A percentile compares a stretch with the other conserved stretches of the same genome.
These are phyloP conservation scores for Physocephala rufipes DNA, from an alignment of 2,888 invertebrate species.

Conservation along the genomic window DNA sequence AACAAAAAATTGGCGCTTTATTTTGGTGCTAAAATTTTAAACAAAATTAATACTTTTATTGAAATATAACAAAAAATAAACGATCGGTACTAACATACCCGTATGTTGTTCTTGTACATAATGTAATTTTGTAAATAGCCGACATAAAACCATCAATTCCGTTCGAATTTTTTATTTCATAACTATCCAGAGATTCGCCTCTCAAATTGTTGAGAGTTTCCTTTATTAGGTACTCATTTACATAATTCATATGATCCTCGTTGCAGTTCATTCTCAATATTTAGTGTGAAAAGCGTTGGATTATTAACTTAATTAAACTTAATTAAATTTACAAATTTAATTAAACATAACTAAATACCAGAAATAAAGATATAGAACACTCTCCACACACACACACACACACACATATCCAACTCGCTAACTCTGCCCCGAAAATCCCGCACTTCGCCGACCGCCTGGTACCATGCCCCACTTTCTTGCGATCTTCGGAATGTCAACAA, in stretches of 20 bases:
- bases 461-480: no score
- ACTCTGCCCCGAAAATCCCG: no score
- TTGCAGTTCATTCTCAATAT: not conserved
- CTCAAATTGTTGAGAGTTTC: slow-evolving; percentile 54
- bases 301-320: no score
- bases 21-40: slow-evolving; percentile 38
- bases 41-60: not conserved
- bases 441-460: no score
- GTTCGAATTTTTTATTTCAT: slow-evolving; percentile 51
- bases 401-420: no score
- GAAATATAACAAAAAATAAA: not conserved
- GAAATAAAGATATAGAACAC: no score
- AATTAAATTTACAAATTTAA: no score
- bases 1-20: slow-evolving; percentile 50
- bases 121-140: slow-evolving; percentile 53
- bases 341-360: no score
- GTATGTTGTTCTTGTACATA: slow-evolving; percentile 46
- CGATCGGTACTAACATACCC: slow-evolving; percentile 39
- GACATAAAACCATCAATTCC: slow-evolving; percentile 64
- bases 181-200: slow-evolving; percentile 47
- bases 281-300: not conserved
- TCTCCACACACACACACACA: no score
- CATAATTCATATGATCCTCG: slow-evolving; percentile 52
- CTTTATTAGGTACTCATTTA: slow-evolving; percentile 53
- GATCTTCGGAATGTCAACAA: no score